phyloP scores from a whole-genome alignment of 2,113 vertebrate genomes.

The Ramphastos sulfuratus region DNA sequence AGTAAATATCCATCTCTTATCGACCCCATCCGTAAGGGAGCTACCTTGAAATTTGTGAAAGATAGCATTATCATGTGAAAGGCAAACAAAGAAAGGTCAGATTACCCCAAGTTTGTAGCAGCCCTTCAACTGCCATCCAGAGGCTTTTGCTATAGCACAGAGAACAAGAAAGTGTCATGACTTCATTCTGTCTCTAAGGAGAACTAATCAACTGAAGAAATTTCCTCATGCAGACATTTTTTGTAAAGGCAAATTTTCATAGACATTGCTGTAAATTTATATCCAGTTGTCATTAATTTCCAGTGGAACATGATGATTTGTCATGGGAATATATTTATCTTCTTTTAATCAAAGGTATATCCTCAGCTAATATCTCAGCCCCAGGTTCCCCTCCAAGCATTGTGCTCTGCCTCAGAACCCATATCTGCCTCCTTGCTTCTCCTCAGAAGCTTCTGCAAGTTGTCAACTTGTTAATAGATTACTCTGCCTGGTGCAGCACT shows the following conservation, averaged over 20 bases:
- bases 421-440: background rate
- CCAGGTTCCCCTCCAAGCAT: background rate
- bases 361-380: background rate
- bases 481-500: background rate
- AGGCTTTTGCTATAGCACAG: background rate
- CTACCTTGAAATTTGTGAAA: background rate
- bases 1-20: no score
- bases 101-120: background rate
- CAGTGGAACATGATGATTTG: background rate
- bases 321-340: background rate
- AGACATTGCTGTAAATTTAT: background rate
- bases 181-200: background rate
- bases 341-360: background rate
- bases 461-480: background rate
- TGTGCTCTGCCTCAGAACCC: background rate
- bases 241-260: background rate
- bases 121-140: background rate
- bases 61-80: background rate
- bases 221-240: background rate
- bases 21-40: background rate
- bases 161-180: background rate
- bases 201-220: background rate
- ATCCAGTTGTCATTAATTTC: background rate
- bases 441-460: background rate
- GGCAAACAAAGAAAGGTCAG: background rate